A percentile compares a stretch with the other conserved stretches of the same genome.
These are phyloP conservation scores for Enteromius thamalakanensis DNA, from an alignment of 2,797 vertebrate genomes.

Conservation along the genomic window DNA sequence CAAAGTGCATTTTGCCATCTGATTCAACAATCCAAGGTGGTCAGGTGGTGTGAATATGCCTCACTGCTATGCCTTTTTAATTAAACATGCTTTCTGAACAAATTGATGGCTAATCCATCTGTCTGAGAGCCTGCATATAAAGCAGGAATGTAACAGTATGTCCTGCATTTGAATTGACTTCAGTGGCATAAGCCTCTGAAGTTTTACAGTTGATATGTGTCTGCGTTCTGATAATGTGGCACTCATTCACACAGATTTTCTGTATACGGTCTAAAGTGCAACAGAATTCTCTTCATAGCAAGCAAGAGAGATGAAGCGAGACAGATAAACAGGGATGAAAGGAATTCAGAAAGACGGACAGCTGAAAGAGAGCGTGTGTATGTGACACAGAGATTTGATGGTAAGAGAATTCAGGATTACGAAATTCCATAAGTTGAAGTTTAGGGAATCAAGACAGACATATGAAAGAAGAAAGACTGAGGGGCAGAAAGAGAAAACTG, in stretches of 20 bases:
- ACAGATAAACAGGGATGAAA: constrained; percentile 35
- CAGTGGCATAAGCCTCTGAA: constrained; percentile 34
- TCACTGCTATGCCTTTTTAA: constrained; percentile 42
- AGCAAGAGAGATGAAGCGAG: constrained; percentile 11
- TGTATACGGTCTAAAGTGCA: constrained; percentile 54
- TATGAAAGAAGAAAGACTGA: constrained; percentile 15
- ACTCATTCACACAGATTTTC: constrained; percentile 30
- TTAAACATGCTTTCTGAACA: constrained; percentile 47
- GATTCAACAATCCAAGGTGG: constrained; percentile 26
- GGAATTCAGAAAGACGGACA: constrained; percentile 17
- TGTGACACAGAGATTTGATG: constrained; percentile 1
- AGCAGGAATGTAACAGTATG: constrained; percentile 35
- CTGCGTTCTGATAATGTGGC: constrained; percentile 43
- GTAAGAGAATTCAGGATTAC: neutral
- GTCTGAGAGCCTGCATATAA: constrained; percentile 32
- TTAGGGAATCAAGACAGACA: neutral
- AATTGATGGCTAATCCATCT: constrained; percentile 37
- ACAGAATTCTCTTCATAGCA: constrained; percentile 40
- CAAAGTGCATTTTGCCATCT: constrained; percentile 10
- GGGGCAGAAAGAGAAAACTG: constrained; percentile 40
- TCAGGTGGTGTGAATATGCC: constrained; percentile 20
- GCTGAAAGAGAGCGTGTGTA: constrained; percentile 11
- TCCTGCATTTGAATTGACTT: constrained; percentile 43
- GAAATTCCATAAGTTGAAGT: neutral
- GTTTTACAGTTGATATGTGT: constrained; percentile 31